phyloP scores from a whole-genome alignment of 2,113 vertebrate species.

The Lophius piscatorius region DNA sequence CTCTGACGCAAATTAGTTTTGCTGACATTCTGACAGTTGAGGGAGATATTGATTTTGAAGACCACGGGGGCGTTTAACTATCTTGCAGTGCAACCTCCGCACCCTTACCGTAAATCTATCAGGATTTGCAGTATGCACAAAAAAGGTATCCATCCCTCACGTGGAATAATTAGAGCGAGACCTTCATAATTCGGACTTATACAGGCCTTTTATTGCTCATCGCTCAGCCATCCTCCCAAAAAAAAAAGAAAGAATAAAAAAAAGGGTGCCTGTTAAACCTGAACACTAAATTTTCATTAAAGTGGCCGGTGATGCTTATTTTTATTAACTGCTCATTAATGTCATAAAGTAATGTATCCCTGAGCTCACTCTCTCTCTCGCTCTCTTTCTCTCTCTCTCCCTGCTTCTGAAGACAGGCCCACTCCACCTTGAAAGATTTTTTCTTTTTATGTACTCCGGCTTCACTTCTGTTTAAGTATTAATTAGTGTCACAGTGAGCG shows the following conservation, averaged over 20 bases:
- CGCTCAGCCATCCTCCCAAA: not conserved
- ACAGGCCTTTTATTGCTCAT: not conserved
- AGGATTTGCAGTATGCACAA: not conserved
- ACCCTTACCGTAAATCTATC: conserved; percentile 34
- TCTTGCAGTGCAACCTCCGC: conserved; percentile 1
- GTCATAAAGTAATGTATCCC: not conserved
- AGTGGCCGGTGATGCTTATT: conserved; percentile 1
- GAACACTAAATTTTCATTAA: conserved; percentile 9
- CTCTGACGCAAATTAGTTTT: conserved; percentile 11
- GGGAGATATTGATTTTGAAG: conserved; percentile 26
- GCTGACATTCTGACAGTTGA: conserved; percentile 16
- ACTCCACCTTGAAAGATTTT: not conserved
- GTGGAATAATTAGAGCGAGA: conserved; percentile 16
- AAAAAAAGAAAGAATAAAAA: not conserved
- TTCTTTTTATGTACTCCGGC: not conserved
- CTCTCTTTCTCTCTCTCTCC: not conserved
- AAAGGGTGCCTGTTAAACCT: not conserved
- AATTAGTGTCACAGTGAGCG: not conserved
- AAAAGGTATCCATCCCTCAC: conserved; percentile 12
- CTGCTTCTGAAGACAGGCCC: not conserved
- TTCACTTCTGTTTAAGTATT: not conserved
- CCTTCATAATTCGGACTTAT: not conserved
- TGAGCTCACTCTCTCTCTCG: not conserved
- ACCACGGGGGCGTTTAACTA: conserved; percentile 18
- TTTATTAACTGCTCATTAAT: conserved; percentile 14